Base-by-base conservation (phyloP, 2,113 vertebrate genomes). In the Astatoreochromis straeleni region DNA sequence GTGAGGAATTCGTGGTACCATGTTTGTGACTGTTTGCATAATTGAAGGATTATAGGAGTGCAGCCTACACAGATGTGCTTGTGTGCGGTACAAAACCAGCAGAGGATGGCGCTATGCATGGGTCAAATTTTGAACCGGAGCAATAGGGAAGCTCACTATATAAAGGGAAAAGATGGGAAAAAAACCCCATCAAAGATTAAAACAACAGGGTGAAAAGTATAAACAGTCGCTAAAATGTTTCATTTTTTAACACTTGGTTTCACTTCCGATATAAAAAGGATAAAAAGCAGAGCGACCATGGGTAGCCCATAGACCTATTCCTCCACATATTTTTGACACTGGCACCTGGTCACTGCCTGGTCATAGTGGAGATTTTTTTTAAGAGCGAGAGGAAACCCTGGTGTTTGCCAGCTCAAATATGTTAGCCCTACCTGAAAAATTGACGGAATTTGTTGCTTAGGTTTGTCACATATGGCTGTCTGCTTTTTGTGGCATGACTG, bases 331-430 rank as follows among this genome's bases (percentile, higher is more conserved):
- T 47, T 73, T 7, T 73, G 13, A 73, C 21, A 47, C 68, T 73
- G 16, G 16, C 2, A 29, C 58, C 17, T 33, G 40, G 40, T 73
- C n/a, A 0, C 4, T 19, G 58, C 0, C 58, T 35, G 1, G 9
- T 65, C 31, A 63, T 2, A 3, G 2, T 63, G 31, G 58, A 35
- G 31, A n/a, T 60, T 35, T 35, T 4, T 17, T 63, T 63, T 63
- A 35, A 38, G 3, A 12, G 17, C 0, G 0, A 65, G 9, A 35
- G 60, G 31, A n/a, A 65, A 65, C 17, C 0, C 0, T 65, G 6
- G 33, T 38, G 33, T 35, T 5, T 35, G 31, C 9, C 17, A 63
- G 31, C 31, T 35, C 58, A n/a, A 63, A 35, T 2, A n/a, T 5
- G 17, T 65, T 0, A 13, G 10, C 17, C 17, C 17, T 35, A 0